A percentile compares a stretch with the other conserved stretches of the same genome.
phyloP scores from a whole-genome alignment of 2,113 vertebrate species.

The human (Homo sapiens) region GRCh38 chr9:7657501-7658000 shows the following conservation, averaged over 20 bases:
- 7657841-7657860: background rate
- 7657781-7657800: background rate
- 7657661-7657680: no score
- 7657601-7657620: background rate
- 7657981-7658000: slow-evolving; percentile 19
- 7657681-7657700: no score
- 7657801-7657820: background rate
- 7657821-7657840: background rate
- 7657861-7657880: slow-evolving; percentile 7
- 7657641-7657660: background rate
- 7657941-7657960: background rate
- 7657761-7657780: background rate
- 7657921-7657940: slow-evolving; percentile 1
- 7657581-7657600: background rate
- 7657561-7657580: background rate
- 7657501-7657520: background rate
- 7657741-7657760: background rate
- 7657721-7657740: no score
- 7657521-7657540: slow-evolving; percentile 1
- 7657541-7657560: background rate
- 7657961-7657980: background rate
- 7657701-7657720: no score
- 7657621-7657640: background rate
- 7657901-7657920: background rate
- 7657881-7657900: background rate